Evolutionary conservation across 2,113 vertebrate genomes (phyloP), one percentile per base, ranked within the genome.

Genomic region (Onychostoma macrolepis): DNA sequence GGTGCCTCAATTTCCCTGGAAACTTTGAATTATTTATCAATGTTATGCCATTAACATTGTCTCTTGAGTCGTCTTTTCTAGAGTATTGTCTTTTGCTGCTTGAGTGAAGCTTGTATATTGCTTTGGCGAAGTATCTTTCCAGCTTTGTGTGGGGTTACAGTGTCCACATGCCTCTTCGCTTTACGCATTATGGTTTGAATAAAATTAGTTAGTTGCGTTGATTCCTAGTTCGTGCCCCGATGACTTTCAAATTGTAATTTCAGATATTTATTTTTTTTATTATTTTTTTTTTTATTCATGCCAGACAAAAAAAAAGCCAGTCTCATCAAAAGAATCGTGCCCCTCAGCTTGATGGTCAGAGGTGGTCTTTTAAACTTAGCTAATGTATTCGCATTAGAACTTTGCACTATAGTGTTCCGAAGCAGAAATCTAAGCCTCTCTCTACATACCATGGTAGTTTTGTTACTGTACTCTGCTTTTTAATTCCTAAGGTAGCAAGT

Each of bases 101-200:
- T 81, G 58, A 65, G 58, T 81, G 58, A 81, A 65, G 58, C 79
- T 82, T 82, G 80, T 82, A 82, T 45, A 82, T 82, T 82, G 58
- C 80, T 82, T 36, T 82, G 79, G 79, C 24, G 2, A 65, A 45
- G 58, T 43, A 3, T 63, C 6, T 63, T 82, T 81, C 36, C 11
- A 82, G 24, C 26, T 50, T 28, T 36, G 10, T 71, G 61, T 71
- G 43, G 81, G 81, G 43, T 36, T 71, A 53, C 63, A 8, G 26
- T 71, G 65, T 71, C 65, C 65, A 71, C 81, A 71, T 83, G 81
- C 28, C 58, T 67, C 58, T 36, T 69, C 8, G 19, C 12, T 83
- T 83, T 53, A 50, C 26, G 48, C 17, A 1, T 79, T 63, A 50
- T 33, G 43, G 17, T n/a, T 69, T 69, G 61, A 82, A 48, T 50